Conservation (phyloP, 2,888 invertebrate species). For the Drosophila mayaguana region DNA sequence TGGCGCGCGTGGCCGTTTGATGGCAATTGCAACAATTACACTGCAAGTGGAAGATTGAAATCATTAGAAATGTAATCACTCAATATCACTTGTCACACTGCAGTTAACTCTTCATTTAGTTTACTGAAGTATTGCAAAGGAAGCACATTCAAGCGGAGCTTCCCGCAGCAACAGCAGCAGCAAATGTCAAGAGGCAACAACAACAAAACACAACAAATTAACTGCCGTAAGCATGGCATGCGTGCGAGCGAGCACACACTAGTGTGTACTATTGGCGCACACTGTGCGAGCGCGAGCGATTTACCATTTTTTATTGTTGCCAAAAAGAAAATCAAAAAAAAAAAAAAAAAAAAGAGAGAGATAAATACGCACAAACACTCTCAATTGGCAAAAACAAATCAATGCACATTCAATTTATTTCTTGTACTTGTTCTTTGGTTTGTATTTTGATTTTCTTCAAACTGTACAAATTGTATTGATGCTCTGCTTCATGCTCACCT, state of each 20-base stretch:
- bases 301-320: conserved; percentile 55
- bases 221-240: conserved; percentile 34
- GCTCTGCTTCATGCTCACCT: conserved; percentile 59
- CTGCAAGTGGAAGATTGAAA: conserved; percentile 22
- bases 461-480: conserved; percentile 13
- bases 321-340: conserved; percentile 21
- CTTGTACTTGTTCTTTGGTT: conserved; percentile 46
- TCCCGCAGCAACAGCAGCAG: conserved; percentile 14
- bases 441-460: background rate
- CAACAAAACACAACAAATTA: conserved; percentile 76
- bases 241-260: conserved; percentile 70
- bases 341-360: background rate
- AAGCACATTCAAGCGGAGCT: conserved; percentile 31
- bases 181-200: conserved; percentile 70
- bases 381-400: conserved; percentile 37
- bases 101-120: background rate
- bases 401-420: conserved; percentile 51
- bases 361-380: conserved; percentile 1
- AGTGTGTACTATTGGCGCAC: conserved; percentile 41
- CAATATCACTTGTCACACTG: background rate
- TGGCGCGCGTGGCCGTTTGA: conserved; percentile 36
- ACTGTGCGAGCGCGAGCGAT: conserved; percentile 55
- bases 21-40: conserved; percentile 49
- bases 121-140: background rate
- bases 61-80: conserved; percentile 4